Base-by-base conservation (phyloP, 2,113 vertebrate genomes). In the Fukomys damarensis region DNA sequence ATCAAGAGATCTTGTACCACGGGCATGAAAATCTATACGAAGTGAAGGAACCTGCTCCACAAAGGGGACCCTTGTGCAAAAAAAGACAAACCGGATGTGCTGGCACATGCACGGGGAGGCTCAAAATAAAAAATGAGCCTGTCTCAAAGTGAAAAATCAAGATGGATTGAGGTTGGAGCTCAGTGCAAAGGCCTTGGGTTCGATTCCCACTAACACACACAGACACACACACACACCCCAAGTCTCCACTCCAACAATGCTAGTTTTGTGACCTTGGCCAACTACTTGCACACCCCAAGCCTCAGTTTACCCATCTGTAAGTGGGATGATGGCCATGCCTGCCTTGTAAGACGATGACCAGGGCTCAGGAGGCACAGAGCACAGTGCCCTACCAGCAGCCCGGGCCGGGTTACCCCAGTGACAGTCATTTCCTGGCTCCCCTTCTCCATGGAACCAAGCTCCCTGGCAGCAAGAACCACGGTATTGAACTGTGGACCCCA, bases 381-480 rank as follows among this genome's bases (percentile, higher is more conserved):
- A 22, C 38, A 43, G 0, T 0, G 7, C 54, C 1, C 0, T 0
- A 59, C 61, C 52, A 79, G 32, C 2, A 8, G 28, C 9, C 52
- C 19, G 81, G 3, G n/a, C 76, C 38, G 35, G 17, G 49, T 2
- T 19, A 30, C 32, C 0, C 6, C 10, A 49, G 13, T 4, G 14
- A 9, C 0, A 0, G 20, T 3, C 41, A 4, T 8, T 11, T 24
- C 76, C 79, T n/a, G 52, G 88, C 11, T 54, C 79, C 22, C 72
- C 52, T 90, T 74, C 84, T 32, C 52, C 41, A 0, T 1, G 11
- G 22, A 35, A 20, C 35, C 8, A 49, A 68, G 74, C 65, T 59
- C 65, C 35, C 11, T 3, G 0, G 63, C 2, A 28, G 24, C 30
- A 83, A 54, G n/a, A 58, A 30, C 61, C 46, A 35, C 28, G 3